Evolutionary conservation across 2,797 vertebrate species (phyloP), one percentile per base, ranked within the genome.

Genomic region (Peromyscus melanophrys): DNA sequence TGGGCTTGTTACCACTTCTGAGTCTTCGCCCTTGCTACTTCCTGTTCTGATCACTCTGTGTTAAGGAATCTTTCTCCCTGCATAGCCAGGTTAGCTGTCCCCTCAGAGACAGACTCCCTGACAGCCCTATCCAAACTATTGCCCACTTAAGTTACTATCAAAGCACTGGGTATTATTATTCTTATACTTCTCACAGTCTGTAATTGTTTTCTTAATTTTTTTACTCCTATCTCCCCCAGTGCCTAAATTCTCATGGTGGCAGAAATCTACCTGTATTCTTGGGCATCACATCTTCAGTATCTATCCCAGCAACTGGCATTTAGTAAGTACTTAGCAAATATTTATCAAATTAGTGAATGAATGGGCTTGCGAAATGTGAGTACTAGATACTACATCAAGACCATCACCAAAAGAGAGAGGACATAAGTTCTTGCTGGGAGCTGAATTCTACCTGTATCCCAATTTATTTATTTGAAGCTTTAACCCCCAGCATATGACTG

Each of bases 261-360:
- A 65, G 9, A 34, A 8, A 61, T 12, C 65, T 91, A 6, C 25
- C 76, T 91, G 19, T 31, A 11, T 77, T 89, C 37, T 82, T 73
- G 17, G 40, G 7, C 19, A 0, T 80, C 12, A 0, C 4, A n/a
- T 80, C 34, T 57, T 84, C 59, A 87, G 46, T 11, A 71, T 43
- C 19, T 81, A 16, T n/a, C 1, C 21, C 46, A 87, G 82, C 49
- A 27, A 19, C 27, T 63, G 34, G 61, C 4, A 34, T 23, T 84
- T 65, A 16, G 25, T 37, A 57, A 89, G 75, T 4, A 59, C 11
- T 65, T 19, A 59, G 29, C 17, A 92, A 94, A 73, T 55, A 81
- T 40, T 59, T 96, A 80, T 84, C 87, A 40, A 93, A 77, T 85
- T 52, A 87, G 52, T 65, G 17, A 95, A 65, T 49, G 9, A 88